Evolutionary conservation across 2,888 invertebrate species (phyloP).

Genomic region (Thecophora atra): DNA sequence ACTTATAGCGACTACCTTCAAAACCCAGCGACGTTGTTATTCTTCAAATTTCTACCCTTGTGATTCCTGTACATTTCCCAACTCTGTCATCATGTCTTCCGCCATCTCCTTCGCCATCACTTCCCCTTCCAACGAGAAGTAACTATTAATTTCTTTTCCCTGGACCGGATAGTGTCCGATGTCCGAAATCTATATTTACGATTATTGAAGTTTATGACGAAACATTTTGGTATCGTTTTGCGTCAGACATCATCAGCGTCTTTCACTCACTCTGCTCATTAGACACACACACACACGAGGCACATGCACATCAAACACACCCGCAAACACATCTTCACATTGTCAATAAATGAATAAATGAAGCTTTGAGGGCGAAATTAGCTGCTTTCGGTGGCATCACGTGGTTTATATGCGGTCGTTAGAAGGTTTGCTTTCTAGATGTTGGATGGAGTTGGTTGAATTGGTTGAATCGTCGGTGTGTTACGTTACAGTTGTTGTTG

Average conservation of each 20-base stretch:
- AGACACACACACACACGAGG: no score
- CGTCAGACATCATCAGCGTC: conserved; percentile 35
- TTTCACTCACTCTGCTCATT: no score
- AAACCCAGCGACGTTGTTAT: no score
- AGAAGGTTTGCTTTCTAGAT: background rate
- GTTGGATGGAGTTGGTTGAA: no score
- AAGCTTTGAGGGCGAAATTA: conserved; percentile 23
- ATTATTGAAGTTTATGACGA: conserved; percentile 52
- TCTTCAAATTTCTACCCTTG: no score
- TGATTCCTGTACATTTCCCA: background rate
- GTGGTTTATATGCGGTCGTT: conserved; percentile 24
- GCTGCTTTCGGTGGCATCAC: conserved; percentile 30
- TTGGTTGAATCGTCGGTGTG: background rate
- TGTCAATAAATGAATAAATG: conserved; percentile 33
- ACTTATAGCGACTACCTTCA: no score
- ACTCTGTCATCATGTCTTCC: background rate
- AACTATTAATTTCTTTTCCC: conserved; percentile 1
- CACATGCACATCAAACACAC: background rate
- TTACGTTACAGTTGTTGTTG: background rate
- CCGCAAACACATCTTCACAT: background rate
- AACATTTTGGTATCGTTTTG: conserved; percentile 50
- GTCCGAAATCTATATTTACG: conserved; percentile 51
- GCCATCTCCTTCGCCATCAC: background rate
- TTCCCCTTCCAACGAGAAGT: background rate
- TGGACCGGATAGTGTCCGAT: background rate